A percentile compares a stretch with the other conserved stretches of the same genome.
These are phyloP conservation scores for Merops nubicus DNA, from an alignment of 2,113 vertebrate species.

Conservation along the genomic window DNA sequence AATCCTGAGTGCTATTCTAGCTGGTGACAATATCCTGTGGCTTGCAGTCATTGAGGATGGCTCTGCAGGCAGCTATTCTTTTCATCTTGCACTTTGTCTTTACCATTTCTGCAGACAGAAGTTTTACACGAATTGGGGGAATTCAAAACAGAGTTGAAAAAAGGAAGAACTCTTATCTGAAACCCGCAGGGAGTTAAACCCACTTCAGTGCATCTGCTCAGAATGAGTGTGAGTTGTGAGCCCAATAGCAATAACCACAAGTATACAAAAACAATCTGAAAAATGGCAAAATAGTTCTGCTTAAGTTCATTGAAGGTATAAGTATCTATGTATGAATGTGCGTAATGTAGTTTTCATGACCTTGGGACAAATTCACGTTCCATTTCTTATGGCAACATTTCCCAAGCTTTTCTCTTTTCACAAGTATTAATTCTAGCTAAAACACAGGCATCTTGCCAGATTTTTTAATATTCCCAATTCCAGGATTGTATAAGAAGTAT, in stretches of 20 bases:
- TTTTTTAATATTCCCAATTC: conserved; percentile 32
- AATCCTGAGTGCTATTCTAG: background rate
- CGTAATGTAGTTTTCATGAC: background rate
- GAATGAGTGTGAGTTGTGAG: conserved; percentile 16
- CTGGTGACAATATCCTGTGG: background rate
- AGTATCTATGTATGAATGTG: background rate
- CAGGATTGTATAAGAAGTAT: conserved; percentile 18
- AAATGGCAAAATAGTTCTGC: conserved; percentile 25
- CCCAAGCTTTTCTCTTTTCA: conserved; percentile 8
- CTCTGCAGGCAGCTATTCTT: background rate
- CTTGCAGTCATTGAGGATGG: background rate
- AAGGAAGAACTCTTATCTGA: conserved; percentile 25
- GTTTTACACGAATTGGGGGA: conserved; percentile 29
- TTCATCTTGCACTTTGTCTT: conserved; percentile 48
- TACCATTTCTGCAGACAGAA: conserved; percentile 7
- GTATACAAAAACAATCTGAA: conserved; percentile 11
- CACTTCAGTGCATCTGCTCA: conserved; percentile 17
- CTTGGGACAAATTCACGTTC: background rate
- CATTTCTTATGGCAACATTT: conserved; percentile 9
- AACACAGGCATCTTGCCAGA: background rate
- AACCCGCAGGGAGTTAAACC: conserved; percentile 53
- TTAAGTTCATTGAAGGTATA: conserved; percentile 5
- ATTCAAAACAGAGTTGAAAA: background rate
- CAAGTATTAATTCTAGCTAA: conserved; percentile 20
- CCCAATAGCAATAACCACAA: background rate